Evolutionary conservation across 2,888 invertebrate genomes (phyloP).

Genomic region (Andrena bucephala): DNA sequence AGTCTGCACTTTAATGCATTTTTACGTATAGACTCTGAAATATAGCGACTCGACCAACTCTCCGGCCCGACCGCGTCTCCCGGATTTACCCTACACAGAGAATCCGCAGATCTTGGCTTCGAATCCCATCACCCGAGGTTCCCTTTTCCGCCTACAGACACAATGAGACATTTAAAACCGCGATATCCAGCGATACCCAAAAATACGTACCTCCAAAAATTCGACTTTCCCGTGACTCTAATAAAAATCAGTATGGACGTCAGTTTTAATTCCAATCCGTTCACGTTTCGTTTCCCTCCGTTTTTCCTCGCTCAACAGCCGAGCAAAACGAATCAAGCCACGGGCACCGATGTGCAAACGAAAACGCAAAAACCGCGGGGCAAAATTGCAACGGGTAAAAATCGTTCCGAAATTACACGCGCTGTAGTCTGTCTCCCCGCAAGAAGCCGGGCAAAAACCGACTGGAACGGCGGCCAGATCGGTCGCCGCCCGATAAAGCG

Average conservation of each 20-base stretch:
- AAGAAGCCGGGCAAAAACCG: conserved; percentile 35
- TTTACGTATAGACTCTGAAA: too few species aligned
- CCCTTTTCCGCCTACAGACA: too few species aligned
- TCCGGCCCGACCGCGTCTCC: too few species aligned
- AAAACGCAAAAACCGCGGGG: not conserved
- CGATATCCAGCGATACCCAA: too few species aligned
- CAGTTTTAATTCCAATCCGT: not conserved
- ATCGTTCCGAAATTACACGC: conserved; percentile 9
- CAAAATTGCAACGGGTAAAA: conserved; percentile 2
- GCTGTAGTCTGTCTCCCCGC: not conserved
- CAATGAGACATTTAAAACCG: too few species aligned
- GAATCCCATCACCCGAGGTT: too few species aligned
- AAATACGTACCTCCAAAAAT: too few species aligned
- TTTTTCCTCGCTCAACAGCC: not conserved
- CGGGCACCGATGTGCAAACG: not conserved
- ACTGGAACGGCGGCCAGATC: conserved; percentile 2
- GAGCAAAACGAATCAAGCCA: not conserved
- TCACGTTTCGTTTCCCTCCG: not conserved
- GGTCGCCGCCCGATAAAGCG: conserved; percentile 22
- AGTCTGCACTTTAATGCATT: too few species aligned
- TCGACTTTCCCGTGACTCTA: not conserved
- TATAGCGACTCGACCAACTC: too few species aligned
- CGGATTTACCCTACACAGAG: too few species aligned
- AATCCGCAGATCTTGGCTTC: too few species aligned
- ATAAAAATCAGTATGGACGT: not conserved